These are phyloP conservation scores for Apaloderma vittatum DNA, from an alignment of 2,113 vertebrate genomes.

Conservation along the genomic window DNA sequence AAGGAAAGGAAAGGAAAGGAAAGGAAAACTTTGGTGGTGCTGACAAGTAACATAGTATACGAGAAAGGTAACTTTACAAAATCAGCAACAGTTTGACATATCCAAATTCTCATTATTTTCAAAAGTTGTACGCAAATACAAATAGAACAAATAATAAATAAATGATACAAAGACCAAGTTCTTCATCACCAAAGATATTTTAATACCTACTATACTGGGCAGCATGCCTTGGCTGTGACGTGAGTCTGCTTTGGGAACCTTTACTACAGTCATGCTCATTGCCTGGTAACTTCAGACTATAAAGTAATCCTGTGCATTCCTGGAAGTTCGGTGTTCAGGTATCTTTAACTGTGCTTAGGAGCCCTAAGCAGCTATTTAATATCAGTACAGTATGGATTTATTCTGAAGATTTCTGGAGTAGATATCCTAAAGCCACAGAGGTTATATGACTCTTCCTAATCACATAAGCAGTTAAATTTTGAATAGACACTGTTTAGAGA, in stretches of 20 bases:
- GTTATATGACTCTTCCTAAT: background rate
- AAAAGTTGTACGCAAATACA: background rate
- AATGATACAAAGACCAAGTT: background rate
- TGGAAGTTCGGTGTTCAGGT: background rate
- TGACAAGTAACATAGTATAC: background rate
- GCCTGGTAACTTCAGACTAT: background rate
- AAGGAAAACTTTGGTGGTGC: background rate
- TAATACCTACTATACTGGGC: background rate
- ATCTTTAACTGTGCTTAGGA: background rate
- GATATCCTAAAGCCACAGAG: background rate
- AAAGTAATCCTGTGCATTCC: background rate
- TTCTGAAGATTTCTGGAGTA: background rate
- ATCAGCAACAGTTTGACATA: background rate
- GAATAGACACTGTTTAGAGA: background rate
- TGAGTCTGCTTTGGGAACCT: background rate
- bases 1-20: too few species aligned
- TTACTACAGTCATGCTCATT: background rate
- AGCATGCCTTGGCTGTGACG: background rate
- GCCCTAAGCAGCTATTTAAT: background rate
- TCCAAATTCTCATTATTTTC: background rate
- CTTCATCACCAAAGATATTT: background rate
- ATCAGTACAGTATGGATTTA: background rate
- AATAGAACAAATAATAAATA: background rate
- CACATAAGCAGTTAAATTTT: background rate
- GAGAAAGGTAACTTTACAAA: background rate